Conservation (phyloP, 2,797 vertebrate genomes). For the Rhodeus uyekii region DNA sequence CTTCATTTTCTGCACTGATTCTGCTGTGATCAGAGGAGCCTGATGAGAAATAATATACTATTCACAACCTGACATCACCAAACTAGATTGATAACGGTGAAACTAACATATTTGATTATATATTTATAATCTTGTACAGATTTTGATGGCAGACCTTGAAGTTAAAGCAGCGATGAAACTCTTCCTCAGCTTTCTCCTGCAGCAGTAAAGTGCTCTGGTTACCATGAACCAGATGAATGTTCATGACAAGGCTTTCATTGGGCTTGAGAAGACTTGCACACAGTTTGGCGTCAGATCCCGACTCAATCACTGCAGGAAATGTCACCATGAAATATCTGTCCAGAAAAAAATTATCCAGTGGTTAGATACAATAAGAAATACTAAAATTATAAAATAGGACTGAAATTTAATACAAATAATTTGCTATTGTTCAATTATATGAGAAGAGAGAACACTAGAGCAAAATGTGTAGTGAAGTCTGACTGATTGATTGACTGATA, state of each 20-base stretch:
- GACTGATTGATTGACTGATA: not conserved
- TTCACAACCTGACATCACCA: not conserved
- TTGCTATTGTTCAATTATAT: not conserved
- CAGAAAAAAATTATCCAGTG: not conserved
- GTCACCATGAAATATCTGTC: slow-evolving; percentile 67
- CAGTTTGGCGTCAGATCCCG: slow-evolving; percentile 63
- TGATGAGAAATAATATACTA: slow-evolving; percentile 42
- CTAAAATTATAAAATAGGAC: not conserved
- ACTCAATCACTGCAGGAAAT: slow-evolving; percentile 67
- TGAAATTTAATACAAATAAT: not conserved
- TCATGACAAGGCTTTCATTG: slow-evolving; percentile 65
- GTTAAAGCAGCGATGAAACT: slow-evolving; percentile 61
- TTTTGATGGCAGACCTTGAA: slow-evolving; percentile 64
- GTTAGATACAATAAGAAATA: not conserved
- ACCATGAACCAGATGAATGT: slow-evolving; percentile 52
- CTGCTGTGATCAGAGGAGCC: slow-evolving; percentile 58
- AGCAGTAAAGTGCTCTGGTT: slow-evolving; percentile 52
- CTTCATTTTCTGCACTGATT: slow-evolving; percentile 49
- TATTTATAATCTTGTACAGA: not conserved
- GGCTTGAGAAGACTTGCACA: slow-evolving; percentile 69
- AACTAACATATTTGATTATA: not conserved
- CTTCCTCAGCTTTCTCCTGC: slow-evolving; percentile 26
- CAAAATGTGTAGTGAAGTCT: not conserved
- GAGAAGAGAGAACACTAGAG: not conserved
- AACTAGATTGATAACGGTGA: not conserved